These are phyloP conservation scores for Mirza zaza DNA, from an alignment of 2,113 vertebrate species.

Conservation along the genomic window DNA sequence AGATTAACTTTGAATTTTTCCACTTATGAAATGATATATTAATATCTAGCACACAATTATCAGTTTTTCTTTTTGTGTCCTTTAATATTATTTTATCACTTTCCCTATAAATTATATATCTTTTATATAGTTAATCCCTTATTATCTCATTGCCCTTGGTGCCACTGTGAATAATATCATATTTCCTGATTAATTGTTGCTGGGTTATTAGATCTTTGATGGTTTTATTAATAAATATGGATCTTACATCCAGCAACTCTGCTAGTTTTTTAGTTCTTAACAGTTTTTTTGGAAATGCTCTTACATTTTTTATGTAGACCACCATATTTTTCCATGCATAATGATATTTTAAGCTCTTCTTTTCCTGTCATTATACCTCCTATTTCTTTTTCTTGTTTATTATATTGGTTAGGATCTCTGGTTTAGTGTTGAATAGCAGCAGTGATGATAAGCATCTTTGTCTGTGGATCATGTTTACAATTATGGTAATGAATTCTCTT, in stretches of 20 bases:
- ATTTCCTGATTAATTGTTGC: neutral
- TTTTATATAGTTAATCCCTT: neutral
- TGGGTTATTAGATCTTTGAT: neutral
- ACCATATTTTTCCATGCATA: neutral
- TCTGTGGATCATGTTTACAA: neutral
- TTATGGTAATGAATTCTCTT: neutral
- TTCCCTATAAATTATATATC: neutral
- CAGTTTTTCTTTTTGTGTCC: neutral
- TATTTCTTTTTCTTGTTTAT: neutral
- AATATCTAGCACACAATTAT: neutral
- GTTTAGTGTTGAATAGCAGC: neutral
- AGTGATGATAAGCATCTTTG: neutral
- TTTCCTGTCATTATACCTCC: neutral
- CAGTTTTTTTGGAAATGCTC: neutral
- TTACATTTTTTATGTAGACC: neutral
- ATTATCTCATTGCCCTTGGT: neutral
- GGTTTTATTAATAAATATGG: neutral
- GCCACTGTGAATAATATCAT: neutral
- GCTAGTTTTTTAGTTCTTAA: neutral
- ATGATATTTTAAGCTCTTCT: neutral
- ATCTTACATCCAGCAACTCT: neutral
- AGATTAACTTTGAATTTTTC: slow-evolving; percentile 20
- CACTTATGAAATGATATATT: neutral
- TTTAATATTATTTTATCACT: slow-evolving; percentile 1
- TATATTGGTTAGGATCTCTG: neutral